Evolutionary conservation across 1,140 invertebrate genomes (phyloP).

Genomic region (Cydia strobilella): DNA sequence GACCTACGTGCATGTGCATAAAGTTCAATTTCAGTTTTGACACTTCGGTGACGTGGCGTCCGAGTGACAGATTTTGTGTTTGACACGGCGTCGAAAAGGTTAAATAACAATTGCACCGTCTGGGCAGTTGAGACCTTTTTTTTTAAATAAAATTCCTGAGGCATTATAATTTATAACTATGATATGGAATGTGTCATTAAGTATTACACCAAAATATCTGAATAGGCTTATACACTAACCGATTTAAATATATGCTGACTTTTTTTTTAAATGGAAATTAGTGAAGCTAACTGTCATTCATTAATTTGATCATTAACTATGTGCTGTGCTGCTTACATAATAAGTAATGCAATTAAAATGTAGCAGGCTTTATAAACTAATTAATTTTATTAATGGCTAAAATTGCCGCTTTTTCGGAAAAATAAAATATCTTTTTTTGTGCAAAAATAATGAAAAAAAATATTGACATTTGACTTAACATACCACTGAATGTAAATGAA

Average conservation of each 20-base stretch:
- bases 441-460: too few species aligned
- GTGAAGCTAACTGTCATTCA: background rate
- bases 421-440: background rate
- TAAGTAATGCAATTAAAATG: too few species aligned
- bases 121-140: slow-evolving; percentile 3
- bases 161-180: background rate
- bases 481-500: background rate
- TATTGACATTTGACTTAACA: too few species aligned
- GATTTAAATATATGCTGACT: slow-evolving; percentile 1
- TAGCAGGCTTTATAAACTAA: too few species aligned
- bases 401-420: background rate
- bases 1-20: too few species aligned
- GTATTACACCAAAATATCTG: background rate
- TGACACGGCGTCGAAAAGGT: too few species aligned
- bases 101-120: too few species aligned
- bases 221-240: background rate
- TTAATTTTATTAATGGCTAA: background rate
- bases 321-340: background rate
- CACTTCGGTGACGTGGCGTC: too few species aligned
- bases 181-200: slow-evolving; percentile 9
- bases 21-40: too few species aligned
- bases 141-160: background rate
- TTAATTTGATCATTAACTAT: background rate
- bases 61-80: too few species aligned
- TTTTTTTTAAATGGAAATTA: background rate